Base-by-base conservation (phyloP, 2,888 invertebrate species). In the Drosophila recens region DNA sequence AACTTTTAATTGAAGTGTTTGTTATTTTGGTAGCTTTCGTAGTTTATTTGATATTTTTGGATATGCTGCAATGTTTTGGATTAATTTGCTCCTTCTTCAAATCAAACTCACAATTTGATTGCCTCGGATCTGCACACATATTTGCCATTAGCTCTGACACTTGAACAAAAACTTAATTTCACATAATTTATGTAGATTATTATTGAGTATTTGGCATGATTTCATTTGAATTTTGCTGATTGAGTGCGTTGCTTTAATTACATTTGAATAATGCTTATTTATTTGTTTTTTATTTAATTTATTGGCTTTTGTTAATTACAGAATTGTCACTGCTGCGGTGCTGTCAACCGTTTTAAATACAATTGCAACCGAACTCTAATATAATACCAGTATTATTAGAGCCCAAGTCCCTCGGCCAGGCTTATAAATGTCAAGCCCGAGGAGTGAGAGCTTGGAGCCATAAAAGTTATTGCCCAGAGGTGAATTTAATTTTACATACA, bases 401-500 rank as follows among this genome's bases (percentile, higher is more conserved):
- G 34, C 10, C 30, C 8, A 30, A 40, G 46, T 54, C 54, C 38
- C 52, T 33, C 20, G 15, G n/a, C 13, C 20, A 20, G 62, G 65
- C 79, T 70, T 73, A 73, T 65, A 43, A 52, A 62, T 77, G 73
- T 79, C 79, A 77, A 59, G 40, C 6, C 34, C 8, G 13, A 23
- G n/a, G 20, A 57, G 23, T 43, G 45, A 36, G 65, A 52, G 23
- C 23, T 8, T 36, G 36, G 9, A 68, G 65, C 66, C 76, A 73
- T 86, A 73, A 80, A 85, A 76, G 80, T 82, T 59, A 71, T 75
- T 70, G 72, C 72, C 58, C 58, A 9, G 49, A 34, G 84, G 81
- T 74, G 75, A 90, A 80, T 77, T 62, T 77, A 75, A 81, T 80
- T 86, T 69, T 89, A 85, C 87, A 89, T 89, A 82, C 65, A 79